These are phyloP conservation scores for Ennomos quercinarius DNA, from an alignment of 2,888 invertebrate genomes.

Conservation along the genomic window DNA sequence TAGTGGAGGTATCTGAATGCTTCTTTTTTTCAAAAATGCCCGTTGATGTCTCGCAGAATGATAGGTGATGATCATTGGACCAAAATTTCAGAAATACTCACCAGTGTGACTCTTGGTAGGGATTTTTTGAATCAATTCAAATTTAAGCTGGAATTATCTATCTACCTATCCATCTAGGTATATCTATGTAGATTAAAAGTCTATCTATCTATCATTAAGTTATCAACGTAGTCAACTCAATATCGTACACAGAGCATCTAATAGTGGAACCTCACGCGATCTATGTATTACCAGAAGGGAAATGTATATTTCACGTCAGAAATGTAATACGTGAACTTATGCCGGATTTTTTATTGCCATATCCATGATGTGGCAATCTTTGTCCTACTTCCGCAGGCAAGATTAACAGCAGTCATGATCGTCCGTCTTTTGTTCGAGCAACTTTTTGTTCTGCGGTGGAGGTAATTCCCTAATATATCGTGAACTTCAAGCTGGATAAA, in stretches of 20 bases:
- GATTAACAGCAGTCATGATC: conserved; percentile 25
- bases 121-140: no score
- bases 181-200: no score
- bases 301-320: conserved; percentile 25
- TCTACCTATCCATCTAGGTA: no score
- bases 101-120: no score
- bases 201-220: background rate
- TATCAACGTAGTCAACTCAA: conserved; percentile 23
- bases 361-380: conserved; percentile 5
- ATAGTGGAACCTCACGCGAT: conserved; percentile 26
- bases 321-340: conserved; percentile 25
- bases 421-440: conserved; percentile 26
- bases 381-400: conserved; percentile 4
- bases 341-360: conserved; percentile 18
- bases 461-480: background rate
- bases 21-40: no score
- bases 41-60: no score
- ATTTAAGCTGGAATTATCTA: no score
- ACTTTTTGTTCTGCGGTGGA: conserved; percentile 1
- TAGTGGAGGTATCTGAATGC: no score
- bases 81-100: no score
- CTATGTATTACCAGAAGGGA: conserved; percentile 22
- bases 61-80: no score
- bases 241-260: conserved; percentile 8
- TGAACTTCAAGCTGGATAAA: no score